phyloP scores from a whole-genome alignment of 2,113 vertebrate genomes.

The Helogale parvula region DNA sequence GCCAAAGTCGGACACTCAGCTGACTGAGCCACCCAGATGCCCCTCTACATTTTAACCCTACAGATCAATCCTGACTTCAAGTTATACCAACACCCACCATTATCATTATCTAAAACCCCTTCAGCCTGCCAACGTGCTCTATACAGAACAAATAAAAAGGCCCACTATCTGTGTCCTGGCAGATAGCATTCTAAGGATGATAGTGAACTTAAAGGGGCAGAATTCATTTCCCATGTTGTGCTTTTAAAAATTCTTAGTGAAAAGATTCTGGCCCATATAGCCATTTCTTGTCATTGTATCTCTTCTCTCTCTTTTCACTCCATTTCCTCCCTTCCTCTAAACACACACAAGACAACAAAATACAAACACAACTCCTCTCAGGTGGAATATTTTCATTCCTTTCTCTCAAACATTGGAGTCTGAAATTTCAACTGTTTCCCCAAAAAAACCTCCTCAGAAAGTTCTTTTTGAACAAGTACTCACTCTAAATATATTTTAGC shows the following conservation, averaged over 20 bases:
- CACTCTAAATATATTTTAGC: neutral
- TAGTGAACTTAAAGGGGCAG: neutral
- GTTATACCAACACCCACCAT: neutral
- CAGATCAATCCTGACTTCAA: neutral
- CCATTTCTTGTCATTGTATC: neutral
- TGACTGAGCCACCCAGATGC: no score
- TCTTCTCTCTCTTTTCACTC: neutral
- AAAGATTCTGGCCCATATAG: neutral
- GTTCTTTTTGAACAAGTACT: neutral
- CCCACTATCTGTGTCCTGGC: neutral
- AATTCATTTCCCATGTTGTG: neutral
- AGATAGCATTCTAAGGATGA: neutral
- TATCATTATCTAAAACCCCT: neutral
- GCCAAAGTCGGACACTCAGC: no score
- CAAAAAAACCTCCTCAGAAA: neutral
- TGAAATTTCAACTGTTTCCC: neutral
- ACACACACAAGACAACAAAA: neutral
- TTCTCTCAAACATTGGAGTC: neutral
- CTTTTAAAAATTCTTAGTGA: slow-evolving; percentile 32
- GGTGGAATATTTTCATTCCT: neutral
- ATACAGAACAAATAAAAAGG: neutral
- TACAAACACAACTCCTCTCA: neutral
- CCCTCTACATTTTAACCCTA: neutral
- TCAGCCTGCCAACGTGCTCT: neutral
- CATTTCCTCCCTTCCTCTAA: neutral